Conservation (phyloP, 2,888 invertebrate species). For the Platypus cylindrus region DNA sequence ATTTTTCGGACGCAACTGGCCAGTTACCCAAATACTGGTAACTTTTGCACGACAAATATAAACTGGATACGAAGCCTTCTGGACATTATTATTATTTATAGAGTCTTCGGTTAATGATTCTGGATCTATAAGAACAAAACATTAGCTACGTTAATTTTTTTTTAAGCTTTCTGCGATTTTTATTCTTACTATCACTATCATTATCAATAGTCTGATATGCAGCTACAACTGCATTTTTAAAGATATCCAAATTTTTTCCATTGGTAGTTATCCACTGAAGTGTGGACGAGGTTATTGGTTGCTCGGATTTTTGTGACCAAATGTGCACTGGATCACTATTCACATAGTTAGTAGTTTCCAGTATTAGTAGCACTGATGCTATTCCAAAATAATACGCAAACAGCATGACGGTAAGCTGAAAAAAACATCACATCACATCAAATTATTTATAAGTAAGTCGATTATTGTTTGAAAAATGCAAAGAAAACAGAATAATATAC, state of each 20-base stretch:
- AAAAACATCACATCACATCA: no score
- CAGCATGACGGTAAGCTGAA: no score
- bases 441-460: no score
- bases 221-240: conserved; percentile 56
- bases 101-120: conserved; percentile 57
- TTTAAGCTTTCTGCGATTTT: no score
- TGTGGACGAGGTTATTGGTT: conserved; percentile 68
- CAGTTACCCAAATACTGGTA: conserved; percentile 62
- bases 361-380: no score
- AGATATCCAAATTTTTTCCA: conserved; percentile 32
- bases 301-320: conserved; percentile 38
- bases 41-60: conserved; percentile 64
- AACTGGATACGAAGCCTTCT: conserved; percentile 33
- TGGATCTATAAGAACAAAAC: conserved; percentile 15
- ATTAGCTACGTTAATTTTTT: no score
- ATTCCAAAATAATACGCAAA: no score
- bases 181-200: no score
- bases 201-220: conserved; percentile 31
- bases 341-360: no score
- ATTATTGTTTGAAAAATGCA: no score
- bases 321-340: conserved; percentile 24
- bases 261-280: conserved; percentile 57
- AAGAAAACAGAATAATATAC: no score
- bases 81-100: conserved; percentile 37
- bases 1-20: conserved; percentile 45